phyloP scores from a whole-genome alignment of 2,888 invertebrate genomes.

The Apodemia mormo region DNA sequence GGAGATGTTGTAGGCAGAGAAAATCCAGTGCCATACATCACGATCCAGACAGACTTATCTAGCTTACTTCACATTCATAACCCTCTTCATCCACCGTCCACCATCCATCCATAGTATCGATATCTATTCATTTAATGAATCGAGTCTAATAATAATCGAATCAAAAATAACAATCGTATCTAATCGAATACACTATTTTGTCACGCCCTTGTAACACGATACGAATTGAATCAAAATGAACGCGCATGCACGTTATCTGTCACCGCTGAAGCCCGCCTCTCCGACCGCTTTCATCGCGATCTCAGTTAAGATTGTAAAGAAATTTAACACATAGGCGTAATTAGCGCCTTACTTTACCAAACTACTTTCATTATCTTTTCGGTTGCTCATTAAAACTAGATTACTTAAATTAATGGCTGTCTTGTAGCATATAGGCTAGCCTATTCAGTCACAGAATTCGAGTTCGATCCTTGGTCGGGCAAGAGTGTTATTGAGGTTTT shows the following conservation, averaged over 20 bases:
- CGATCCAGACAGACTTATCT: too few relatives aligned
- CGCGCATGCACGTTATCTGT: not conserved
- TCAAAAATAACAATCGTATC: not conserved
- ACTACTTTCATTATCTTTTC: not conserved
- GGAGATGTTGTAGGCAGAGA: too few relatives aligned
- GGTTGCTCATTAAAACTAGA: not conserved
- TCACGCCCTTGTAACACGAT: conserved; percentile 1
- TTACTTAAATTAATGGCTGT: not conserved
- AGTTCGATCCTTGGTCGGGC: too few relatives aligned
- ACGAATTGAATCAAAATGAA: not conserved
- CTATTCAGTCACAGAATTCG: too few relatives aligned
- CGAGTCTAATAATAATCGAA: not conserved
- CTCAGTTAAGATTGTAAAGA: not conserved
- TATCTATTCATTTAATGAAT: too few relatives aligned
- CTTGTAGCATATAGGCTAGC: too few relatives aligned
- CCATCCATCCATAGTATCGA: too few relatives aligned
- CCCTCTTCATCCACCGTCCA: too few relatives aligned
- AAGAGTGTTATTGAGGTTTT: too few relatives aligned
- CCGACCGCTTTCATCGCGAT: conserved; percentile 8
- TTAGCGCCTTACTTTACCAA: not conserved
- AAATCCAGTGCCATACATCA: too few relatives aligned
- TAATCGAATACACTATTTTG: not conserved
- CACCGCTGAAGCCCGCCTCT: not conserved
- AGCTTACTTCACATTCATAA: too few relatives aligned
- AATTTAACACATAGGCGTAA: conserved; percentile 15